A percentile compares a stretch with the other conserved stretches of the same genome.
Conservation (phyloP, 2,797 vertebrate species). For the Masticophis lateralis region DNA sequence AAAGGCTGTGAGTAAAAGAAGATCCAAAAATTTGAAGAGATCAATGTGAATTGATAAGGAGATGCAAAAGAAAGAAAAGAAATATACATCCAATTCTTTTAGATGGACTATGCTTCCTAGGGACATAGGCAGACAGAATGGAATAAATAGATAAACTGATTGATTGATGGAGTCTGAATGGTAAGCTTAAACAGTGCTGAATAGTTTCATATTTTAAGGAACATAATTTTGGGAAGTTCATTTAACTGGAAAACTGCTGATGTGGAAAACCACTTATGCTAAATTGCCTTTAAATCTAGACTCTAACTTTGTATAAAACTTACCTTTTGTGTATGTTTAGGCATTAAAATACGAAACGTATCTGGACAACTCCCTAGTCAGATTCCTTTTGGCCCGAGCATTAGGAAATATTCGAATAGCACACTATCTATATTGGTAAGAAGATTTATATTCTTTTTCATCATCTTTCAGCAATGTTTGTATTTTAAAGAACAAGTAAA, state of each 20-base stretch:
- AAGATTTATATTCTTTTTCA: constrained; percentile 7
- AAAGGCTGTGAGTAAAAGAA: neutral
- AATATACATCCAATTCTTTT: neutral
- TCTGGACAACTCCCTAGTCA: constrained; percentile 86
- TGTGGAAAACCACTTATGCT: neutral
- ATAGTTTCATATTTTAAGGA: neutral
- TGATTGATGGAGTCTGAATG: neutral
- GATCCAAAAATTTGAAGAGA: neutral
- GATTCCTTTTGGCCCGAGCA: constrained; percentile 89
- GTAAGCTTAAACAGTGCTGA: neutral
- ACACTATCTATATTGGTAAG: constrained; percentile 94
- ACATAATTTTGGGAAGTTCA: neutral
- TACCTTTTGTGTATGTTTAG: constrained; percentile 65
- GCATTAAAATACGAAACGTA: constrained; percentile 94
- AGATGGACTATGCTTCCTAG: neutral
- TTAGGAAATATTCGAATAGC: constrained; percentile 88
- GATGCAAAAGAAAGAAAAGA: neutral
- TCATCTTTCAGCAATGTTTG: neutral
- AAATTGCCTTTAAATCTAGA: constrained; percentile 8
- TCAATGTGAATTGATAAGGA: neutral
- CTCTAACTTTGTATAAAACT: constrained; percentile 16
- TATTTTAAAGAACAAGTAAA: neutral
- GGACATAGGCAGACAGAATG: neutral
- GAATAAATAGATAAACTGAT: neutral
- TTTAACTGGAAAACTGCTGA: neutral